Evolutionary conservation across 2,888 invertebrate species (phyloP).

Genomic region (Oscheius sp.): DNA sequence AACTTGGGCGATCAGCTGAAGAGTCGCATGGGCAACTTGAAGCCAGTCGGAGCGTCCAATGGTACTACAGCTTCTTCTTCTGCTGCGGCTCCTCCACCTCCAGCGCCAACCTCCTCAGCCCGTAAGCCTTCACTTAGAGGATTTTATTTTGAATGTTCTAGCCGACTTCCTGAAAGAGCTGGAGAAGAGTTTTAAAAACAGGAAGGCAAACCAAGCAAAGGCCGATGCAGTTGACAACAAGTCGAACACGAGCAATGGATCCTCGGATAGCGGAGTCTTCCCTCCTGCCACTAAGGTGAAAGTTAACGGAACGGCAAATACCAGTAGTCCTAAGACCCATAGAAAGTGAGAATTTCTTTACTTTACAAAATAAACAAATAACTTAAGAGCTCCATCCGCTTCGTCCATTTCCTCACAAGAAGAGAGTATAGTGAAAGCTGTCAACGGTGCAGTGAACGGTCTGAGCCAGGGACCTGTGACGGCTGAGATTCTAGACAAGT

Average conservation of each 20-base stretch:
- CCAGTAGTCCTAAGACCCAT: slow-evolving; percentile 53
- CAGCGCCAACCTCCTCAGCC: slow-evolving; percentile 9
- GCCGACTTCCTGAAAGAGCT: slow-evolving; percentile 39
- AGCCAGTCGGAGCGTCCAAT: not conserved
- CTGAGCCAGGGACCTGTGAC: slow-evolving; percentile 16
- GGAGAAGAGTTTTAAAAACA: slow-evolving; percentile 42
- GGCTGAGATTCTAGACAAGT: slow-evolving; percentile 49
- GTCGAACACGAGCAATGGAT: slow-evolving; percentile 56
- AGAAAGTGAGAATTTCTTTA: slow-evolving; percentile 48
- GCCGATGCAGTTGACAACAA: slow-evolving; percentile 56
- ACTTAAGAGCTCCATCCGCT: slow-evolving; percentile 50
- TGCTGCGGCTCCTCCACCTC: not conserved
- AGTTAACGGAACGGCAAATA: slow-evolving; percentile 37
- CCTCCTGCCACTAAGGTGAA: slow-evolving; percentile 39
- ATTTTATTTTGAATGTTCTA: not conserved
- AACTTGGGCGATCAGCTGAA: slow-evolving; percentile 18
- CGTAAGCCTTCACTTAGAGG: not conserved
- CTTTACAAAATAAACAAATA: not conserved
- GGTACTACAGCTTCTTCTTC: not conserved
- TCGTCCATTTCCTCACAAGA: slow-evolving; percentile 55
- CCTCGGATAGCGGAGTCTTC: slow-evolving; percentile 51
- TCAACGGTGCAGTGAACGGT: slow-evolving; percentile 21
- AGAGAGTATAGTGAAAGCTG: slow-evolving; percentile 20
- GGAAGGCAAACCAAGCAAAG: slow-evolving; percentile 52
- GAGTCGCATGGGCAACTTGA: slow-evolving; percentile 20